Evolutionary conservation across 1,140 invertebrate genomes (phyloP).

Genomic region (Sarcophaga bullata): DNA sequence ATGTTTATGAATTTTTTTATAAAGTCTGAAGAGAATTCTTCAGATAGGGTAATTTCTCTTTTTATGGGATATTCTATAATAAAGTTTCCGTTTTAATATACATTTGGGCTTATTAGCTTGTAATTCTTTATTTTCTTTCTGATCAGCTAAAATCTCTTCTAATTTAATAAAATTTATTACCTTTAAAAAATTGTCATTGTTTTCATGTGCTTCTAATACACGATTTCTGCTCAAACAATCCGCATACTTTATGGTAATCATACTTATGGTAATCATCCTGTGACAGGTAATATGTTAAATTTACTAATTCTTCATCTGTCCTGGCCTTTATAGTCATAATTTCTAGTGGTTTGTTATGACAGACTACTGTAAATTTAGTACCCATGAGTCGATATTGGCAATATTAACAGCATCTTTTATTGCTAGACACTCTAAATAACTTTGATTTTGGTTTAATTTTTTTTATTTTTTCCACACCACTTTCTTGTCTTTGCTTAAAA

Average conservation of each 20-base stretch:
- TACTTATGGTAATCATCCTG: constrained; percentile 64
- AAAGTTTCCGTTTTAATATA: constrained; percentile 1
- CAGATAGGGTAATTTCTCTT: constrained; percentile 49
- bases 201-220: constrained; percentile 56
- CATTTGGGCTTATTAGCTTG: constrained; percentile 47
- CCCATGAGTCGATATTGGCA: too few relatives aligned
- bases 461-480: constrained; percentile 56
- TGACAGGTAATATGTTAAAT: constrained; percentile 58
- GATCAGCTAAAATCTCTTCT: constrained; percentile 50
- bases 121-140: constrained; percentile 50
- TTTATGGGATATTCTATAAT: constrained; percentile 51
- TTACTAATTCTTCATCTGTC: constrained; percentile 62
- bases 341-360: too few relatives aligned
- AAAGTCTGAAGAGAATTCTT: constrained; percentile 46
- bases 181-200: constrained; percentile 56
- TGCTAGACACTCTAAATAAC: constrained; percentile 62
- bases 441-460: constrained; percentile 55
- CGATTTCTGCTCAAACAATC: constrained; percentile 62
- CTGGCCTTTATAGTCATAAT: too few relatives aligned
- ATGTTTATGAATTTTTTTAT: constrained; percentile 50
- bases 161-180: constrained; percentile 56
- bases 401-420: constrained; percentile 46
- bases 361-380: constrained; percentile 50
- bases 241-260: constrained; percentile 59
- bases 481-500: constrained; percentile 50